Percentiles rank a stretch among this genome's conserved stretches.
These are phyloP conservation scores for Drosophila pallidifrons DNA, from an alignment of 1,140 invertebrate genomes.

Conservation along the genomic window DNA sequence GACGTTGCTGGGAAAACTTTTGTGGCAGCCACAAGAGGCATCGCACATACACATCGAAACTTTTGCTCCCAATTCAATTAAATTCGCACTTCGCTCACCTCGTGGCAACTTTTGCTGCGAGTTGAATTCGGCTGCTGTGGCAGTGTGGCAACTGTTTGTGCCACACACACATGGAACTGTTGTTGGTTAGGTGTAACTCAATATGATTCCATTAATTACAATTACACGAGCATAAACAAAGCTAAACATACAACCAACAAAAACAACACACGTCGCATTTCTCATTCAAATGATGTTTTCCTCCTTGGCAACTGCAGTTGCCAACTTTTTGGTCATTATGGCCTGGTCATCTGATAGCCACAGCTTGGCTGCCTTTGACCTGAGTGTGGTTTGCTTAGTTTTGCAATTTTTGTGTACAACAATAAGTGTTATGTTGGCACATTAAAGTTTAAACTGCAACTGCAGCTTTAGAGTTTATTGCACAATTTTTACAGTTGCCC, in stretches of 20 bases:
- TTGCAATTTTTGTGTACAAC: neutral
- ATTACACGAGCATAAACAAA: conserved; percentile 36
- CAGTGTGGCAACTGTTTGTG: neutral
- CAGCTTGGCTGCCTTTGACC: neutral
- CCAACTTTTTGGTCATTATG: conserved; percentile 3
- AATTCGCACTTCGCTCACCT: neutral
- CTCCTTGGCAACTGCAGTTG: neutral
- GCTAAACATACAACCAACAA: conserved; percentile 3
- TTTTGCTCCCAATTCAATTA: conserved; percentile 50
- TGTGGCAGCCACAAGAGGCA: neutral
- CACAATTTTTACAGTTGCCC: too few relatives aligned
- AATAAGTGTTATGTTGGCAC: too few relatives aligned
- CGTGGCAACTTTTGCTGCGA: neutral
- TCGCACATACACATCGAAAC: conserved; percentile 12
- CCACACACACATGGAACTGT: neutral
- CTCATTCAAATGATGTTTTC: conserved; percentile 10
- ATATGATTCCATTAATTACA: conserved; percentile 45
- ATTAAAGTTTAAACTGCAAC: too few relatives aligned
- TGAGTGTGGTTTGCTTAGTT: neutral
- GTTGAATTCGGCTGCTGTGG: neutral
- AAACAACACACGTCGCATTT: neutral
- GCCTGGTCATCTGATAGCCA: neutral
- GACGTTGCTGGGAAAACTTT: conserved; percentile 15
- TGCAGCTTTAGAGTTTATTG: too few relatives aligned
- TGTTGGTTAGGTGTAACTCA: conserved; percentile 31